A percentile compares a stretch with the other conserved stretches of the same genome.
These are phyloP conservation scores for Drosophila diplacantha DNA, from an alignment of 2,888 invertebrate species.

Conservation along the genomic window DNA sequence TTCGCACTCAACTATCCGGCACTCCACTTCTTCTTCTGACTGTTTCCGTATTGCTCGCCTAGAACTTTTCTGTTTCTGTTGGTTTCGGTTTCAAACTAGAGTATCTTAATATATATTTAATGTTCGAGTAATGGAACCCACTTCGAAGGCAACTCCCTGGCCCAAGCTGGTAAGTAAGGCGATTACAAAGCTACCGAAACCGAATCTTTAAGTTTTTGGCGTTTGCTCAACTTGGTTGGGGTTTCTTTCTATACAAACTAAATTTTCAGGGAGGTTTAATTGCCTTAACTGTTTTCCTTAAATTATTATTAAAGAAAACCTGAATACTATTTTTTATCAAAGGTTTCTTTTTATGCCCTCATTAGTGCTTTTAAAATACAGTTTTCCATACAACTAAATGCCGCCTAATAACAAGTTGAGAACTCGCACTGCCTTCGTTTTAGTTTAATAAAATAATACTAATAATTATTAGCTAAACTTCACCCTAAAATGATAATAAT, in stretches of 20 bases:
- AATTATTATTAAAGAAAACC: too few species aligned
- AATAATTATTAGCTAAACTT: constrained; percentile 17
- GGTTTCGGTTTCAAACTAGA: constrained; percentile 34
- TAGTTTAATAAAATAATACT: neutral
- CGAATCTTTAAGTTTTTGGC: constrained; percentile 1
- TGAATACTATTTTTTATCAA: neutral
- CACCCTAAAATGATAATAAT: neutral
- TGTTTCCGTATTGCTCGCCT: constrained; percentile 56
- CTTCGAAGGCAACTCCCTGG: constrained; percentile 18
- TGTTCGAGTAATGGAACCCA: constrained; percentile 26
- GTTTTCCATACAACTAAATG: neutral
- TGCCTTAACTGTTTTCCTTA: neutral
- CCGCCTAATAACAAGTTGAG: constrained; percentile 20
- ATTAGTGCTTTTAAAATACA: neutral
- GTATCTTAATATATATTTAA: constrained; percentile 9
- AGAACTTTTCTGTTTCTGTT: constrained; percentile 26
- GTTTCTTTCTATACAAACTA: neutral
- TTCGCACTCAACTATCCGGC: constrained; percentile 54
- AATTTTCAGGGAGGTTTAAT: neutral
- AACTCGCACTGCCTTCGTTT: constrained; percentile 19
- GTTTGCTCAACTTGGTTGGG: constrained; percentile 22
- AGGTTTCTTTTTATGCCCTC: too few species aligned
- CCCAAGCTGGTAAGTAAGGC: constrained; percentile 21
- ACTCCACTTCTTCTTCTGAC: constrained; percentile 37
- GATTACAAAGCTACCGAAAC: neutral